Evolutionary conservation across 2,113 vertebrate species (phyloP).

Genomic region (Mirza zaza): DNA sequence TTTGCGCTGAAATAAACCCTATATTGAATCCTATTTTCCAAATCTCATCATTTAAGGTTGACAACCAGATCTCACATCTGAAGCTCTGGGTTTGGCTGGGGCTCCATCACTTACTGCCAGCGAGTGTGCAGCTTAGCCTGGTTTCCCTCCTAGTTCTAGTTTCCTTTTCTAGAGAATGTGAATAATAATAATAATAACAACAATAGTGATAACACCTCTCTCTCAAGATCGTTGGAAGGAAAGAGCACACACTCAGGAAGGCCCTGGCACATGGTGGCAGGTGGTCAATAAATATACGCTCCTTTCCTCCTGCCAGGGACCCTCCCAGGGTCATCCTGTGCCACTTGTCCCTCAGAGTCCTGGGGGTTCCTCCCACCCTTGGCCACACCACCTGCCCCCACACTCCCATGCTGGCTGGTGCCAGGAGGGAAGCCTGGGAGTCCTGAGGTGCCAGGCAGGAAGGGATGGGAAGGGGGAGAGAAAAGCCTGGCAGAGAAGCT

Average conservation of each 20-base stretch:
- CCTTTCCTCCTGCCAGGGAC: background rate
- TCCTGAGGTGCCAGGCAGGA: background rate
- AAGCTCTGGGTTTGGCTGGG: background rate
- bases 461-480: background rate
- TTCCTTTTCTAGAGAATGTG: background rate
- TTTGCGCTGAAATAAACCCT: background rate
- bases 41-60: background rate
- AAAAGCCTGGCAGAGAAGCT: background rate
- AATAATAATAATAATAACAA: background rate
- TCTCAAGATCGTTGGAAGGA: background rate
- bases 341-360: background rate
- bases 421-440: background rate
- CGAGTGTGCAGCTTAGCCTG: background rate
- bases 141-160: background rate
- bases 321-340: background rate
- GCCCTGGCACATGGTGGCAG: background rate
- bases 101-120: background rate
- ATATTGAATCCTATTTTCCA: background rate
- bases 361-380: background rate
- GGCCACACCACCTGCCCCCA: background rate
- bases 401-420: background rate
- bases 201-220: background rate
- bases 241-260: background rate
- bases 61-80: background rate
- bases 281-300: background rate